Percentiles rank a stretch among this genome's conserved stretches.
phyloP scores from a whole-genome alignment of 2,888 invertebrate species.

The Sussaba pulchella region DNA sequence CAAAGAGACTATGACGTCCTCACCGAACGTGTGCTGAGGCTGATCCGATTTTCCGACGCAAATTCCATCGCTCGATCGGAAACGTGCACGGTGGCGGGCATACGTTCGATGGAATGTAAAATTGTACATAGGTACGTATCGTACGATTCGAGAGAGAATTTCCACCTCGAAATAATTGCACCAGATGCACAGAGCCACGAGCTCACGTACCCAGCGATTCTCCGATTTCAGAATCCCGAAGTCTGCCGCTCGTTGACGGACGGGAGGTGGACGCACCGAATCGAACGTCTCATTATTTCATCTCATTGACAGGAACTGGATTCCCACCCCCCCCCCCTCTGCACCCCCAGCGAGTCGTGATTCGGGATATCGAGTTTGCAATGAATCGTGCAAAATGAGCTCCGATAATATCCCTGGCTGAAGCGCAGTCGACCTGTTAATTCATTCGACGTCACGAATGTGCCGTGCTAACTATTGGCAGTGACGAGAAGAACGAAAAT shows the following conservation, averaged over 20 bases:
- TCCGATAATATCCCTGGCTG: constrained; percentile 8
- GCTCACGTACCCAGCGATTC: constrained; percentile 8
- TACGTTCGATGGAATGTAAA: neutral
- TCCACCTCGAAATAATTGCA: constrained; percentile 22
- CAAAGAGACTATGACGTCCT: too few species aligned
- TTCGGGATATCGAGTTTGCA: constrained; percentile 16
- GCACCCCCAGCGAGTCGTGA: neutral
- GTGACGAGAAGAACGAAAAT: neutral
- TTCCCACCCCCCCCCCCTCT: neutral
- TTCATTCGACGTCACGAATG: neutral
- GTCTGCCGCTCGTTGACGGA: neutral
- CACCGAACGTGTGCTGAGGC: neutral
- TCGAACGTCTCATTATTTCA: constrained; percentile 42
- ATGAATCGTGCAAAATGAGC: constrained; percentile 32
- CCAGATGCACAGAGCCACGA: neutral
- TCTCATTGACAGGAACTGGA: neutral
- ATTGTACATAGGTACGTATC: neutral
- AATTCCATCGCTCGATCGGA: neutral
- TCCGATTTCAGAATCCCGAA: constrained; percentile 34
- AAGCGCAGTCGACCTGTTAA: constrained; percentile 13
- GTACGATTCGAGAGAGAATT: constrained; percentile 10
- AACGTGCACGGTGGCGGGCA: neutral
- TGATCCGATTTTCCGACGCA: neutral
- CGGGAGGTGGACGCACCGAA: neutral
- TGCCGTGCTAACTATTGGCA: neutral